Base-by-base conservation (phyloP, 2,888 invertebrate species). In the Seira ritae region DNA sequence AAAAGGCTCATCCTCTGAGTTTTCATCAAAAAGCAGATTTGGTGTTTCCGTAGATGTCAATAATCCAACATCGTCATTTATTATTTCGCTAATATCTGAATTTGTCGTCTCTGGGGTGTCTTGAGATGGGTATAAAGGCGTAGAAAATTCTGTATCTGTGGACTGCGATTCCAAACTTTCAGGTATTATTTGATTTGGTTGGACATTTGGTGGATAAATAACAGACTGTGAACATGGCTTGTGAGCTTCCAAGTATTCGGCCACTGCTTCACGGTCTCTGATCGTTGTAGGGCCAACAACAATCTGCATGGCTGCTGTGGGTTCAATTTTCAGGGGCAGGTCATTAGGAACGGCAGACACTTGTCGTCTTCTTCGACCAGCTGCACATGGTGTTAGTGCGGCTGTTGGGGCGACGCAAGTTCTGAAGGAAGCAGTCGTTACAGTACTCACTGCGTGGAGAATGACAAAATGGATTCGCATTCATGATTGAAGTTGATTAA, bases 381-480 rank as follows among this genome's bases (percentile, higher is more conserved):
- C 72, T 0, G 46, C 37, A 68, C 86, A 86, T 12, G 86, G 79
- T 42, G 65, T 70, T 4, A 86, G 22, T 0, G 46, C 76, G 0
- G 66, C 75, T 0, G 78, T n/a, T 2, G 75, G 0, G 6, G 68
- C 55, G 8, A 83, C 83, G 60, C 87, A 87, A 10, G 87, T 87
- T 62, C 85, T 31, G 66, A 78, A 85, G 0, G 68, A 37, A 10
- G 83, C 72, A 0, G 82, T 78, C 0, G 84, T 85, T 23, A 87
- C 84, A 1, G 87, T 87, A 10, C 81, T 70, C 19, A 87, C 86
- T 85, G 20, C 6, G n/a, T n/a, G n/a, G n/a, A n/a, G 6, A 55
- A 24, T 4, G 17, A 68, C 19, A 46, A 46, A 46, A 46, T 84
- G 42, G 6, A n/a, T n/a, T n/a, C n/a, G n/a, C n/a, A n/a, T n/a